Evolutionary conservation across 1,140 invertebrate species (phyloP), one percentile per base, ranked within the genome.

Genomic region (Latrodectus geometricus): DNA sequence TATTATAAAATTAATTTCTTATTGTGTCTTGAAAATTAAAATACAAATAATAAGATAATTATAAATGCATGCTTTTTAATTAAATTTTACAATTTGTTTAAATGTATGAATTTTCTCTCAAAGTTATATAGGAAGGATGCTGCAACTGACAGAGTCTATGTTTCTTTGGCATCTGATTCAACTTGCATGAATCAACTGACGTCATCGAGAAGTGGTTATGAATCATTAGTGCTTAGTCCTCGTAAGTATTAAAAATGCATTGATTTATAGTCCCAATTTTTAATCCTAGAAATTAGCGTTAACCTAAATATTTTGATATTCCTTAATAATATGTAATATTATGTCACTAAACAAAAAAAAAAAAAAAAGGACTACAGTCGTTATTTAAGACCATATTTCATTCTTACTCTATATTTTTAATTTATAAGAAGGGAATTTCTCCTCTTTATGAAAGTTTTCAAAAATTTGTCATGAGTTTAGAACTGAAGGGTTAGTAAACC

Each of bases 101-200:
- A 20, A 72, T 72, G 23, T 72, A 72, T 72, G 7, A 72, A 72
- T 14, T 23, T 72, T 83, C 35, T 70, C 8, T 87, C 74, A 0
- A 88, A 95, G 94, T 88, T 95, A 49, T 95, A 93, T 88, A 91
- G 92, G 20, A 91, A 93, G 72, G 93, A 95, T 86, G 90, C 90
- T 11, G 90, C 88, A 52, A 93, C 92, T 74, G 93, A 94, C 8
- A 92, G 92, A 82, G 93, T 94, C 4, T 92, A 92, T 82, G 91
- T 95, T 89, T 92, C 94, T 0, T 92, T 95, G n/a, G 94, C 94
- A 88, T 93, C 93, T 48, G 94, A 95, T 89, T 95, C 94, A 0
- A 94, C 94, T 35, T 95, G 94, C 88, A 91, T 90, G 11, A 92
- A 92, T 68, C 92, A 94, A 88, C 91, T 95, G 17, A 89, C 92